phyloP scores from a whole-genome alignment of 1,140 invertebrate species.

The Zaprionus kolodkinae region DNA sequence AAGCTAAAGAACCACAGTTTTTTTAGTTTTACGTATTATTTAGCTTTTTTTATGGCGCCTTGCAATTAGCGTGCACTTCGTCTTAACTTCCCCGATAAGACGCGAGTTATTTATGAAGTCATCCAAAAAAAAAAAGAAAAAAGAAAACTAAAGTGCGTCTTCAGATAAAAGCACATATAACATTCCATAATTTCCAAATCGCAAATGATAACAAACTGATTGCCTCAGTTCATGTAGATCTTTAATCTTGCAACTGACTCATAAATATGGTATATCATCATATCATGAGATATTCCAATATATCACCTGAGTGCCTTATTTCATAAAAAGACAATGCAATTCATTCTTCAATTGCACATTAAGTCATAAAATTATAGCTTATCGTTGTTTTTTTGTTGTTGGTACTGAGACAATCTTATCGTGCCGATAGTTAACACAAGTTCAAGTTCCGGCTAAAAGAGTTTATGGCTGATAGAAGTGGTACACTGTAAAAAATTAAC shows the following conservation, averaged over 20 bases:
- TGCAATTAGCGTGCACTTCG: constrained; percentile 31
- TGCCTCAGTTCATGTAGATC: not conserved
- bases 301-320: not conserved
- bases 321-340: constrained; percentile 9
- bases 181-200: not conserved
- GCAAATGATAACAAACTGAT: not conserved
- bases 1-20: constrained; percentile 13
- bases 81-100: not conserved
- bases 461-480: not conserved
- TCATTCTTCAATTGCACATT: constrained; percentile 22
- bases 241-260: not conserved
- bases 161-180: not conserved
- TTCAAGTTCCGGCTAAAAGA: constrained; percentile 27
- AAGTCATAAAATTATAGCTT: constrained; percentile 8
- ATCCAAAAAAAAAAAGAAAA: not conserved
- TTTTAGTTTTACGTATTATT: not conserved
- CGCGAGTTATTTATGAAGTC: constrained; percentile 27
- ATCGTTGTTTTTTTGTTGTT: constrained; percentile 9
- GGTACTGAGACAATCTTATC: constrained; percentile 24
- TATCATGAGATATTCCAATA: not conserved
- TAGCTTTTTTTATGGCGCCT: constrained; percentile 31
- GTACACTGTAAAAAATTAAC: not conserved
- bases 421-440: constrained; percentile 5
- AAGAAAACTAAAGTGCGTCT: not conserved
- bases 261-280: not conserved